phyloP scores from a whole-genome alignment of 2,113 vertebrate species.

The Lipotes vexillifer region DNA sequence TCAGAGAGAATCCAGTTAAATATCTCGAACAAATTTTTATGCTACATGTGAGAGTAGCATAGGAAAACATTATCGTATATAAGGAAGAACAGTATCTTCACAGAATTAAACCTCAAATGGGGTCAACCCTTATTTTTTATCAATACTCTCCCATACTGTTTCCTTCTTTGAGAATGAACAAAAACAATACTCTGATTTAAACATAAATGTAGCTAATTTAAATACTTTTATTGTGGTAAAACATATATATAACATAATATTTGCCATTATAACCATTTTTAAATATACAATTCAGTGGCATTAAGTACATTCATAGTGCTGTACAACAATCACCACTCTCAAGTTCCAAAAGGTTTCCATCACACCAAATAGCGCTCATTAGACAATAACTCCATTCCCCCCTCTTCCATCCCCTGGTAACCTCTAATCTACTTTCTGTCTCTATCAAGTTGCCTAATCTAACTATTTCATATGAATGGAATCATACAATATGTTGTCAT shows the following conservation, averaged over 20 bases:
- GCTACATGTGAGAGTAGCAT: not conserved
- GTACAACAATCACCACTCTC: not conserved
- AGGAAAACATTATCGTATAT: not conserved
- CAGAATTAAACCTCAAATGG: not conserved
- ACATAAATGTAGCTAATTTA: not conserved
- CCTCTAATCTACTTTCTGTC: not conserved
- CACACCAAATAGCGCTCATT: not conserved
- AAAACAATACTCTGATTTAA: not conserved
- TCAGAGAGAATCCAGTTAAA: not conserved
- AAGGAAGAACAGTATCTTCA: not conserved
- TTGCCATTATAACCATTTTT: not conserved
- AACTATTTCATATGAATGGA: not conserved
- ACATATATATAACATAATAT: not conserved
- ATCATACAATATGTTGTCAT: not conserved
- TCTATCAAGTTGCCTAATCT: not conserved
- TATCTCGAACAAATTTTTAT: not conserved
- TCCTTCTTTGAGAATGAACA: not conserved
- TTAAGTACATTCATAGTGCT: not conserved
- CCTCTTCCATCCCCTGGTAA: not conserved
- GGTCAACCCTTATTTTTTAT: not conserved
- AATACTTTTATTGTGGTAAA: not conserved
- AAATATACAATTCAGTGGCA: not conserved
- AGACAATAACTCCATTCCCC: not conserved
- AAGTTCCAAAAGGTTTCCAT: not conserved
- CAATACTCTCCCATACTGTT: not conserved